Conservation (phyloP, 1,140 invertebrate species). For the Neuroterus valhalla region DNA sequence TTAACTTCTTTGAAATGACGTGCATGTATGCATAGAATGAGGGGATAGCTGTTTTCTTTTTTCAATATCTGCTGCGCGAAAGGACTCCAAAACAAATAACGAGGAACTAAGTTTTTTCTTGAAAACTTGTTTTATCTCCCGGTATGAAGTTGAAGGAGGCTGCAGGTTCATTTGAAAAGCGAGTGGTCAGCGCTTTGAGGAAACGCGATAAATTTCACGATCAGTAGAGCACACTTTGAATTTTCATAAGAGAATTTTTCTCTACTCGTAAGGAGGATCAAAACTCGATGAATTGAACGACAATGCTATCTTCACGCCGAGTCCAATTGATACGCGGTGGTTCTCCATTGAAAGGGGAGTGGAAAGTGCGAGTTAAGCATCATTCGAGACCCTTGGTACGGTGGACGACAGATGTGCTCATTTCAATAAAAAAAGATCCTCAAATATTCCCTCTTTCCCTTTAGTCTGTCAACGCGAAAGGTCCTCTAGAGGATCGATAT, state of each 20-base stretch:
- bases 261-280: neutral
- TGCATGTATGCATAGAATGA: too few relatives aligned
- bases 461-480: too few relatives aligned
- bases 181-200: conserved; percentile 2
- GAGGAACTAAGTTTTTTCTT: neutral
- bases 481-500: too few relatives aligned
- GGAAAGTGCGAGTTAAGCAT: neutral
- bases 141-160: neutral
- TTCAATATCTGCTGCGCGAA: too few relatives aligned
- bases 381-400: neutral
- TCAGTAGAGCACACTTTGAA: neutral
- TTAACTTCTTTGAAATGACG: too few relatives aligned
- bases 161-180: conserved; percentile 14
- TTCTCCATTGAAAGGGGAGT: neutral
- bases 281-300: conserved; percentile 5
- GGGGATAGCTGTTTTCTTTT: too few relatives aligned
- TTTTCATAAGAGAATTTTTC: conserved; percentile 22
- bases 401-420: neutral
- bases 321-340: conserved; percentile 15
- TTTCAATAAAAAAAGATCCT: conserved; percentile 5
- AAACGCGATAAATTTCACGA: conserved; percentile 22
- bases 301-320: conserved; percentile 1
- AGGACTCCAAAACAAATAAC: neutral
- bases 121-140: conserved; percentile 8
- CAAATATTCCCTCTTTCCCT: neutral